Percentiles rank a stretch among this genome's conserved stretches.
Evolutionary conservation across 2,888 invertebrate genomes (phyloP).

Genomic region (Drosophila kambysellisi): DNA sequence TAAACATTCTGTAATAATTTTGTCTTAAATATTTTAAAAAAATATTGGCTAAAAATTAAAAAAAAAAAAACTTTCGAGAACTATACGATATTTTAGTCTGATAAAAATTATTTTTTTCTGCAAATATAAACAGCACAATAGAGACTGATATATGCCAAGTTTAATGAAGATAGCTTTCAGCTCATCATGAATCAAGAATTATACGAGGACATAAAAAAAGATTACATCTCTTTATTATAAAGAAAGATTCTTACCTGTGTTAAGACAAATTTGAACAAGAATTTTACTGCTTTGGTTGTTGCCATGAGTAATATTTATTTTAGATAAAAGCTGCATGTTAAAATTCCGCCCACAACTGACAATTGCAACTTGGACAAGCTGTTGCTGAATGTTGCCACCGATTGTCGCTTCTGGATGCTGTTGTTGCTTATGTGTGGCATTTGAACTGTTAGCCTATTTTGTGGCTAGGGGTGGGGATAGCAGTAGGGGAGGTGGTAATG

Average conservation of each 20-base stretch:
- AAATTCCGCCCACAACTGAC: slow-evolving; percentile 35
- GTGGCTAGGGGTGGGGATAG: neutral
- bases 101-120: too few species aligned
- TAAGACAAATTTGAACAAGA: neutral
- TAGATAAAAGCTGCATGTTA: slow-evolving; percentile 50
- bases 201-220: neutral
- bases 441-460: slow-evolving; percentile 20
- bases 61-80: too few species aligned
- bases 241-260: neutral
- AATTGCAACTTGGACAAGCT: slow-evolving; percentile 48
- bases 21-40: too few species aligned
- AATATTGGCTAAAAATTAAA: neutral
- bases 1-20: too few species aligned
- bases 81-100: neutral
- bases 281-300: neutral
- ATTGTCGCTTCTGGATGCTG: slow-evolving; percentile 5
- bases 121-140: too few species aligned
- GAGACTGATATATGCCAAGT: neutral
- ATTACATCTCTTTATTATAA: neutral
- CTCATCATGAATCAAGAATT: too few species aligned
- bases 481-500: too few species aligned
- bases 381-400: slow-evolving; percentile 26
- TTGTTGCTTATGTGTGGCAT: slow-evolving; percentile 18
- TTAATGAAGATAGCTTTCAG: neutral
- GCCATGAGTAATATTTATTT: slow-evolving; percentile 5